phyloP scores from a whole-genome alignment of 1,140 invertebrate species.

The Rhopalosiphum padi region DNA sequence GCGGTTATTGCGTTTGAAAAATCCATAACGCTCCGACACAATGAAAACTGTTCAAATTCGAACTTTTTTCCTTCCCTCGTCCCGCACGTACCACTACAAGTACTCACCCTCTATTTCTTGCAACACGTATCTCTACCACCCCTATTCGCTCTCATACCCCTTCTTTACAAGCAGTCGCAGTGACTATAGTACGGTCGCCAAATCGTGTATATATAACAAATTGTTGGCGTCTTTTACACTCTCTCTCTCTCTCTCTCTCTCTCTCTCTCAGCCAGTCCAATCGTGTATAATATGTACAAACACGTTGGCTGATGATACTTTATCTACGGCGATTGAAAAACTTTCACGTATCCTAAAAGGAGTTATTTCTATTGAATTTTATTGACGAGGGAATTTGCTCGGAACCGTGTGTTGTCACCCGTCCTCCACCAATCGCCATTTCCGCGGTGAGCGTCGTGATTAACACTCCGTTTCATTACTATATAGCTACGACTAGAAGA shows the following conservation, averaged over 20 bases:
- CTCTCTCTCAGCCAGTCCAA: neutral
- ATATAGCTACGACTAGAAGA: neutral
- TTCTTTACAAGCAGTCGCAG: neutral
- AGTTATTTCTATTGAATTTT: slow-evolving; percentile 16
- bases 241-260: neutral
- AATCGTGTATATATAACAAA: slow-evolving; percentile 3
- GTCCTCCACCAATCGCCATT: neutral
- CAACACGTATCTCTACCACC: neutral
- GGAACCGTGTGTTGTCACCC: neutral
- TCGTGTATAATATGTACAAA: slow-evolving; percentile 30
- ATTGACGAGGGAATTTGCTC: slow-evolving; percentile 33
- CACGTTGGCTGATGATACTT: slow-evolving; percentile 14
- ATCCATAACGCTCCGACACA: slow-evolving; percentile 7
- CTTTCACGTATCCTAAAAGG: slow-evolving; percentile 12
- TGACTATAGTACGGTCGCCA: neutral
- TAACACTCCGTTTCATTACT: slow-evolving; percentile 14
- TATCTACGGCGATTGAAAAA: slow-evolving; percentile 26
- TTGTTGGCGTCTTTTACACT: neutral
- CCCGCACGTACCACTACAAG: neutral
- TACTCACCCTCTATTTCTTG: slow-evolving; percentile 12
- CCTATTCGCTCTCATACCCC: neutral
- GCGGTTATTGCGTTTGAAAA: slow-evolving; percentile 2
- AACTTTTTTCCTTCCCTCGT: slow-evolving; percentile 14
- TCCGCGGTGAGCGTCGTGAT: neutral
- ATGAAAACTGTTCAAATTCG: slow-evolving; percentile 16